These are phyloP conservation scores for Chrysomallon squamiferum DNA, from an alignment of 1,140 invertebrate species.

Conservation along the genomic window DNA sequence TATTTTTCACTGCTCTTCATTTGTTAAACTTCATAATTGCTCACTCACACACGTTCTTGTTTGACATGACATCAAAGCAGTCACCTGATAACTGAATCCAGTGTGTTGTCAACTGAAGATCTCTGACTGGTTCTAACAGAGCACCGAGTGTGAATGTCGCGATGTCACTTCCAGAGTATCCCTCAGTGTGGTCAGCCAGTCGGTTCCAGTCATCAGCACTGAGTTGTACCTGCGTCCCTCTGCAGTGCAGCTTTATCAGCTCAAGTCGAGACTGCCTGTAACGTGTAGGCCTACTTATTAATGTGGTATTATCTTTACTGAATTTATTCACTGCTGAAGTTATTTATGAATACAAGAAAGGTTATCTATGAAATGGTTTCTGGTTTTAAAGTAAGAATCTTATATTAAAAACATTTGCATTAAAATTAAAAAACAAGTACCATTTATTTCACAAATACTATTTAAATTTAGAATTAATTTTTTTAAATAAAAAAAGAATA, in stretches of 20 bases:
- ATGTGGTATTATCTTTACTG: no score
- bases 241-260: constrained; percentile 56
- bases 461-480: no score
- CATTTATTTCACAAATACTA: no score
- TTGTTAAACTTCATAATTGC: no score
- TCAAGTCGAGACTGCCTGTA: constrained; percentile 51
- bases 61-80: no score
- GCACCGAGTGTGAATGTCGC: constrained; percentile 64
- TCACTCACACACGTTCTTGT: no score
- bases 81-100: constrained; percentile 50
- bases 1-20: no score
- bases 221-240: constrained; percentile 36
- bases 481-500: no score
- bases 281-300: no score
- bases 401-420: no score
- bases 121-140: constrained; percentile 66
- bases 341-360: background rate
- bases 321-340: background rate
- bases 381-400: no score
- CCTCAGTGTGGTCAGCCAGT: constrained; percentile 65
- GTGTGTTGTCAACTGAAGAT: constrained; percentile 58
- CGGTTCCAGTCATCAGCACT: constrained; percentile 58
- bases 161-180: constrained; percentile 70
- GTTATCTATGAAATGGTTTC: background rate
- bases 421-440: no score